Evolutionary conservation across 2,888 invertebrate genomes (phyloP).

Genomic region (Hirtodrosophila cameraria): DNA sequence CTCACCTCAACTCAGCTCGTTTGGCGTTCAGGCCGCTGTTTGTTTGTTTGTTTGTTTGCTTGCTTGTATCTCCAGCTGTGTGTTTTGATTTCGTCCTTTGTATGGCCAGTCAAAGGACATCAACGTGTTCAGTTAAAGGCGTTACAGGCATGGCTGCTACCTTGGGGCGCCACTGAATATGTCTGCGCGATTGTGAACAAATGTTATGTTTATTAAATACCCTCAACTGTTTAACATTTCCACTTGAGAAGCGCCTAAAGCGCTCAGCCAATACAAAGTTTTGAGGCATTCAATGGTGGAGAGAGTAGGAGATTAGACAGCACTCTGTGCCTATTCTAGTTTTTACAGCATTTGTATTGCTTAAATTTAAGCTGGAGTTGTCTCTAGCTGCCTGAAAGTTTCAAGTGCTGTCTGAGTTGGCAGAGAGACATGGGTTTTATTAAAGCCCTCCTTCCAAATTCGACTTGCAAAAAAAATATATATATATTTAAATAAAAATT

Average conservation of each 20-base stretch:
- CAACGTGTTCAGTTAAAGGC: slow-evolving; percentile 42
- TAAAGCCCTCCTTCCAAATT: too few species aligned
- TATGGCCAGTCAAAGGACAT: slow-evolving; percentile 54
- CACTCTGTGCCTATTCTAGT: slow-evolving; percentile 9
- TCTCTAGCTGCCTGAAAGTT: slow-evolving; percentile 6
- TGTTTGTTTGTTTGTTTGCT: slow-evolving; percentile 26
- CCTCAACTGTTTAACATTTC: slow-evolving; percentile 46
- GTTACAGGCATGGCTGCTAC: slow-evolving; percentile 17
- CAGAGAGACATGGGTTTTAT: too few species aligned
- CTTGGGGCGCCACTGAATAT: slow-evolving; percentile 1
- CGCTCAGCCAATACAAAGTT: slow-evolving; percentile 6
- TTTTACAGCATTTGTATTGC: slow-evolving; percentile 13
- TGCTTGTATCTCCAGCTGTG: slow-evolving; percentile 6
- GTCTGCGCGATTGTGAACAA: slow-evolving; percentile 36
- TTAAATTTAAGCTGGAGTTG: neutral
- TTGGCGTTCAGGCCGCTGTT: slow-evolving; percentile 4
- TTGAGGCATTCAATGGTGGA: neutral
- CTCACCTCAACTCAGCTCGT: neutral
- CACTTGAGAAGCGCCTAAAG: slow-evolving; percentile 39
- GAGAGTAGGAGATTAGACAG: slow-evolving; percentile 11
- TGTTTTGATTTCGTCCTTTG: slow-evolving; percentile 62
- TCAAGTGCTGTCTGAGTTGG: neutral
- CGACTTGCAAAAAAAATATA: neutral
- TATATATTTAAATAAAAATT: too few species aligned
- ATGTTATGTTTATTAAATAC: slow-evolving; percentile 72